Evolutionary conservation across 2,797 vertebrate genomes (phyloP).

Genomic region (Pangasius krempfi): DNA sequence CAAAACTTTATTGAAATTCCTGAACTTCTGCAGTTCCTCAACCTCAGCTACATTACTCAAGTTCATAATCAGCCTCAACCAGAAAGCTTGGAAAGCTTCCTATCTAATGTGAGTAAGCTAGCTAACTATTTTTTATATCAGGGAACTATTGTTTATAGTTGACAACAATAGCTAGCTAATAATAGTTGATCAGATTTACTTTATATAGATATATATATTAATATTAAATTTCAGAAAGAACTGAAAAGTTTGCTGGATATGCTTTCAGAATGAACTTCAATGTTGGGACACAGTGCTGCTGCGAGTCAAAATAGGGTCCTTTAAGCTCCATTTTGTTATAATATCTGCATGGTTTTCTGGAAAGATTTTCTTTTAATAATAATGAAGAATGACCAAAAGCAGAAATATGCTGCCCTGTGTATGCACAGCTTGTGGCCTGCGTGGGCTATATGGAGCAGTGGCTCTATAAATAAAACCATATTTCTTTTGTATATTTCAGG

Average conservation of each 20-base stretch:
- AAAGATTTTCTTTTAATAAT: not conserved
- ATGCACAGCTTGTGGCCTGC: slow-evolving; percentile 12
- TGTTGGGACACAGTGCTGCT: not conserved
- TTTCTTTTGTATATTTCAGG: slow-evolving; percentile 26
- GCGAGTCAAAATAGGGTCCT: not conserved
- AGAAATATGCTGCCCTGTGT: slow-evolving; percentile 19
- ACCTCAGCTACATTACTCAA: not conserved
- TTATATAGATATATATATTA: too few relatives aligned
- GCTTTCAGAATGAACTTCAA: not conserved
- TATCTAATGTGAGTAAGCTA: not conserved
- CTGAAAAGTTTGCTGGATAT: not conserved
- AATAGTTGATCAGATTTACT: not conserved
- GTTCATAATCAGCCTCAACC: not conserved
- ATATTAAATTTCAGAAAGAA: not conserved
- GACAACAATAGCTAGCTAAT: not conserved
- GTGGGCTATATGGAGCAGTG: slow-evolving; percentile 20
- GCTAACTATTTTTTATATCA: not conserved
- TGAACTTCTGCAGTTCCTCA: not conserved
- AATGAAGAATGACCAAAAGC: slow-evolving; percentile 16
- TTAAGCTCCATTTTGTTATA: not conserved
- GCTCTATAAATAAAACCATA: slow-evolving; percentile 22
- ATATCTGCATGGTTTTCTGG: not conserved
- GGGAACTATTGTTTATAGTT: not conserved
- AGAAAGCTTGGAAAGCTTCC: not conserved
- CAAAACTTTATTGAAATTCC: not conserved